Conservation (phyloP, 2,888 invertebrate species). For the Onthophagus sagittarius region DNA sequence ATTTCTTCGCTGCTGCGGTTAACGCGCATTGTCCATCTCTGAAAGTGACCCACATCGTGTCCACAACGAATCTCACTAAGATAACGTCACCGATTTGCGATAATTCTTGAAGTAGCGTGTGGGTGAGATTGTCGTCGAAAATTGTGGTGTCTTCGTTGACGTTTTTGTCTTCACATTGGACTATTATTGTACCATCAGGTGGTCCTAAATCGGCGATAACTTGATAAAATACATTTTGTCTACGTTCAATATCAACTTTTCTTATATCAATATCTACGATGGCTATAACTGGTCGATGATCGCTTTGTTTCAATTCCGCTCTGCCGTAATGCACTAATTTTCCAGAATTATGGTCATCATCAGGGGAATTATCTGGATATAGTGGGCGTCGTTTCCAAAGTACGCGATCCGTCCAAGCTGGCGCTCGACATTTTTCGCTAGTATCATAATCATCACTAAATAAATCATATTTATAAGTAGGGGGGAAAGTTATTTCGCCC, state of each 20-base stretch:
- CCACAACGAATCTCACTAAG: conserved; percentile 84
- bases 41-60: conserved; percentile 89
- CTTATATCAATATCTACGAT: conserved; percentile 85
- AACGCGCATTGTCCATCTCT: conserved; percentile 86
- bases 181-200: conserved; percentile 89
- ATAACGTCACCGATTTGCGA: conserved; percentile 86
- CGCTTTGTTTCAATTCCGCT: conserved; percentile 94
- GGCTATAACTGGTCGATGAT: conserved; percentile 94
- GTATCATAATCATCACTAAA: conserved; percentile 99
- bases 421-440: conserved; percentile 94
- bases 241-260: conserved; percentile 71
- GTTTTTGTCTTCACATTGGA: conserved; percentile 48
- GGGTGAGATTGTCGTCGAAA: conserved; percentile 79
- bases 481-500: conserved; percentile 86
- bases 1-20: conserved; percentile 55
- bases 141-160: conserved; percentile 56
- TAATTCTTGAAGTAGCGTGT: conserved; percentile 73
- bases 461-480: conserved; percentile 98
- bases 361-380: conserved; percentile 59
- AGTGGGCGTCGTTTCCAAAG: conserved; percentile 84
- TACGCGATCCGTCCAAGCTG: conserved; percentile 98
- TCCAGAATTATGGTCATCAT: conserved; percentile 69
- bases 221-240: conserved; percentile 73
- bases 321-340: conserved; percentile 84
- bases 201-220: conserved; percentile 87